Percentiles rank a stretch among this genome's conserved stretches.
Evolutionary conservation across 1,140 invertebrate genomes (phyloP).

Genomic region (Aphelenchoides avenae): DNA sequence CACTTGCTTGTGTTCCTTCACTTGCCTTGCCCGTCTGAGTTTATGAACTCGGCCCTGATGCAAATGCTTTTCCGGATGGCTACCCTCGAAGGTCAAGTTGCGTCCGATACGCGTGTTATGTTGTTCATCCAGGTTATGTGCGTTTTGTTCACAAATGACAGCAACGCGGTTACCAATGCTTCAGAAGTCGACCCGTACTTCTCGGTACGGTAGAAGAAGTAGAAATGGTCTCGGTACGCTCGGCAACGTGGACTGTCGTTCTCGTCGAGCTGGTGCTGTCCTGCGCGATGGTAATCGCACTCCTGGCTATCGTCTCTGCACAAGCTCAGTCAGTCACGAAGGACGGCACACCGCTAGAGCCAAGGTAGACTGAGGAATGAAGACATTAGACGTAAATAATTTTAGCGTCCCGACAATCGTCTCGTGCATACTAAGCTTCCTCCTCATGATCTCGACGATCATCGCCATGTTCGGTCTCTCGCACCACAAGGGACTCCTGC

Average conservation of each 20-base stretch:
- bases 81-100: too few relatives aligned
- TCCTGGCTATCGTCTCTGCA: conserved; percentile 29
- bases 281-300: conserved; percentile 23
- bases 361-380: conserved; percentile 18
- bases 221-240: conserved; percentile 27
- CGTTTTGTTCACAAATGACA: too few relatives aligned
- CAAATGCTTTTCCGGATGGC: too few relatives aligned
- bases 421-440: conserved; percentile 24
- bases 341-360: conserved; percentile 10
- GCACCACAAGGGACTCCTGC: conserved; percentile 6
- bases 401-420: conserved; percentile 21
- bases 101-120: too few relatives aligned
- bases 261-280: conserved; percentile 29
- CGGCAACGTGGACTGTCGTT: conserved; percentile 28
- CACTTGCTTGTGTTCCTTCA: too few relatives aligned
- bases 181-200: too few relatives aligned
- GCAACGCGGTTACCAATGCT: too few relatives aligned
- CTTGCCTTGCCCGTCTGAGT: too few relatives aligned
- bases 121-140: too few relatives aligned
- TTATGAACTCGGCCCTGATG: too few relatives aligned
- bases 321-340: conserved; percentile 17
- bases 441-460: conserved; percentile 16
- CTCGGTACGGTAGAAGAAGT: too few relatives aligned
- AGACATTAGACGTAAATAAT: conserved; percentile 20
- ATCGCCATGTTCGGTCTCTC: conserved; percentile 29